Evolutionary conservation across 2,888 invertebrate species (phyloP), one percentile per base, ranked within the genome.

Genomic region (Lasiommata megera): DNA sequence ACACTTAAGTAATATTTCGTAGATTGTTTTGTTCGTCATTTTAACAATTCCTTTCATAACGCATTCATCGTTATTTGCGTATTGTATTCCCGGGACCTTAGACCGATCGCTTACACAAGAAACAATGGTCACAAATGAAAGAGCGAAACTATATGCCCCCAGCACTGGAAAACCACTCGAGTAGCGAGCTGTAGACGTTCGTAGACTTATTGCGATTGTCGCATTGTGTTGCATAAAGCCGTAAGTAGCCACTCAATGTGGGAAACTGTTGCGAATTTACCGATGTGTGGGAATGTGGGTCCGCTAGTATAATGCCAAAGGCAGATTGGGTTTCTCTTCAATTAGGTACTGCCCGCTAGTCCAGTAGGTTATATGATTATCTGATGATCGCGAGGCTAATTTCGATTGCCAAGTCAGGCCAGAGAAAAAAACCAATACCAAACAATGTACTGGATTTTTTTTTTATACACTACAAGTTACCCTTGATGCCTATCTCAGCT

Each of bases 261-360:
- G 88, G 89, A 89, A 88, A 88, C 73, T 79, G 80, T 83, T 76
- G 76, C 80, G 59, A 72, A 73, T 78, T 63, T 65, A 66, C 65
- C 57, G 62, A 71, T 66, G 75, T 83, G 81, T 86, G 88, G 79
- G 88, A 87, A 88, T 86, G 79, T 84, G 83, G 82, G 82, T 68
- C 66, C 59, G 46, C 52, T 56, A 54, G 34, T 41, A 57, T 29
- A 31, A 46, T 29, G 11, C 29, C 11, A 23, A 3, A 12, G 8
- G 2, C 8, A 28, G 12, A 28, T 43, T 40, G 40, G 16, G 17
- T 18, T 40, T 40, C 38, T 8, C 7, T 6, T 16, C 14, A 14
- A 16, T 40, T 40, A 5, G 6, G n/a, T n/a, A n/a, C 18, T 0
- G 17, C 40, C 18, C 6, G 9, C n/a, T 18, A n/a, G 9, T 11